Evolutionary conservation across 2,113 vertebrate genomes (phyloP), one percentile per base, ranked within the genome.

Genomic region (Albula goreensis): DNA sequence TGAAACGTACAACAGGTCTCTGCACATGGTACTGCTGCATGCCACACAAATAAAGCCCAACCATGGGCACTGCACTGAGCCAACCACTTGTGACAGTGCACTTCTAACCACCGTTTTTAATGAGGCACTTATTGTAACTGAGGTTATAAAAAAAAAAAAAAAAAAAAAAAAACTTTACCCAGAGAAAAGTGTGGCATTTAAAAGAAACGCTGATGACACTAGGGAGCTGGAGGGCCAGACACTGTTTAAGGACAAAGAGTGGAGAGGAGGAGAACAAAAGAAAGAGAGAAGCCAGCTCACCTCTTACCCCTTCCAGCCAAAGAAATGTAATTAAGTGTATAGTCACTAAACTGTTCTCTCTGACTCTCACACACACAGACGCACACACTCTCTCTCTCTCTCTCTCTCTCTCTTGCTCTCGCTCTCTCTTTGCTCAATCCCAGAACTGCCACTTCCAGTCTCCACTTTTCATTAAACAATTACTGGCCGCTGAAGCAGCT

Each of bases 291-390:
- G n/a, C 50, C 66, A 22, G 25, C 81, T 9, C 78, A 78, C 63
- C 83, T 87, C 86, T 89, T 80, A 41, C 31, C 86, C 82, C 88
- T 90, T 41, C 78, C 80, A 66, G 86, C 86, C 77, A 51, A 87
- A 88, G 50, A 91, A 91, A 93, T 91, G 77, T 53, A 84, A 90
- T 92, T 91, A 90, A 82, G 81, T 12, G 31, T 25, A 49, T 31
- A 78, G 66, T n/a, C 22, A 22, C 66, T 22, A 70, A 70, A 70
- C 22, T 22, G 17, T n/a, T 6, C 22, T 17, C 66, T 70, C 66
- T 70, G 15, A 77, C 81, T 80, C 87, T 78, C 77, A 84, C 86
- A n/a, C 82, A 70, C 82, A 77, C 85, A 85, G 56, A 86, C 88
- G 88, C 80, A 85, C 83, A 19, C 31, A 0, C 12, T 48, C 82